phyloP scores from a whole-genome alignment of 2,888 invertebrate genomes.

The Drosophila limbata region DNA sequence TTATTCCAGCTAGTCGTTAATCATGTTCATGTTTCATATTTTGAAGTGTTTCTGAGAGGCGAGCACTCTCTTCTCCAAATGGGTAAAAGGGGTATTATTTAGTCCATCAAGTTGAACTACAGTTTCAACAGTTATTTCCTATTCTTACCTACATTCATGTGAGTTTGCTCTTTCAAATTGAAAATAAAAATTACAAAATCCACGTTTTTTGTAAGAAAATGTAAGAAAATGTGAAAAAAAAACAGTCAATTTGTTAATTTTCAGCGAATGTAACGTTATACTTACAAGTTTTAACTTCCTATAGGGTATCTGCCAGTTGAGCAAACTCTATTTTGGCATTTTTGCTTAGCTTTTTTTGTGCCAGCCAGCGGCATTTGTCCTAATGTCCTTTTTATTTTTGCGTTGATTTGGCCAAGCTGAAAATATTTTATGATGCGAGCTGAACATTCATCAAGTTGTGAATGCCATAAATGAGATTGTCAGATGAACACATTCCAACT shows the following conservation, averaged over 20 bases:
- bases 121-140: not conserved
- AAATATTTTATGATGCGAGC: slow-evolving; percentile 48
- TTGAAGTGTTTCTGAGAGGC: not conserved
- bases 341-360: not conserved
- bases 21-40: not conserved
- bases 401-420: slow-evolving; percentile 58
- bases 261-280: not conserved
- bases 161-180: not conserved
- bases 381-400: slow-evolving; percentile 63
- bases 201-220: no score
- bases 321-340: not conserved
- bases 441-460: slow-evolving; percentile 70
- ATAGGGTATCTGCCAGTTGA: slow-evolving; percentile 16
- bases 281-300: not conserved
- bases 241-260: no score
- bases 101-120: not conserved
- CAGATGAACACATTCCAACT: slow-evolving; percentile 45
- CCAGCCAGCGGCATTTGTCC: slow-evolving; percentile 38
- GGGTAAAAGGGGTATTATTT: not conserved
- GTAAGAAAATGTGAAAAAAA: no score
- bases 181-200: no score
- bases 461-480: slow-evolving; percentile 62
- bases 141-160: not conserved
- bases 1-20: no score
- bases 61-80: not conserved